phyloP scores from a whole-genome alignment of 2,797 vertebrate genomes.

The Nannoperca obscura region DNA sequence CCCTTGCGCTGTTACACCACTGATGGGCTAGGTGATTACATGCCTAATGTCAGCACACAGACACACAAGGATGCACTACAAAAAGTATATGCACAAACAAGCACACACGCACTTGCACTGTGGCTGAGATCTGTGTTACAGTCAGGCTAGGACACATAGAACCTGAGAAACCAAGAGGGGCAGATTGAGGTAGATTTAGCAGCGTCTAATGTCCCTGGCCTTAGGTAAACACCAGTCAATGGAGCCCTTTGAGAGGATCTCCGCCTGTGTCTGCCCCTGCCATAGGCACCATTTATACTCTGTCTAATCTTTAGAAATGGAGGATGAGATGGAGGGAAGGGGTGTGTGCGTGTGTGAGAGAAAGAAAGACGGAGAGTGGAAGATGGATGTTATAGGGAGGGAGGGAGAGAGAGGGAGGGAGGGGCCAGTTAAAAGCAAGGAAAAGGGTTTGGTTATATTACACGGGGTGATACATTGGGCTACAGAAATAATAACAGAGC shows the following conservation, averaged over 20 bases:
- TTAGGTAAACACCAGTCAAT: slow-evolving; percentile 80
- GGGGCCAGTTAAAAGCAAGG: slow-evolving; percentile 70
- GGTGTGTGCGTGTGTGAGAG: slow-evolving; percentile 33
- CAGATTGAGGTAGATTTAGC: slow-evolving; percentile 73
- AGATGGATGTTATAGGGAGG: slow-evolving; percentile 43
- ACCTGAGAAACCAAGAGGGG: slow-evolving; percentile 53
- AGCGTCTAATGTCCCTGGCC: slow-evolving; percentile 68
- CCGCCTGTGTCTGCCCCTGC: slow-evolving; percentile 60
- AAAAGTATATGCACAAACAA: slow-evolving; percentile 2
- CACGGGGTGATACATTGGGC: slow-evolving; percentile 75
- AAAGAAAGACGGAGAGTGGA: slow-evolving; percentile 23
- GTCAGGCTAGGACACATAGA: slow-evolving; percentile 41
- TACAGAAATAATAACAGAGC: slow-evolving; percentile 77
- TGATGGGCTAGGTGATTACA: slow-evolving; percentile 45
- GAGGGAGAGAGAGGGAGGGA: slow-evolving; percentile 33
- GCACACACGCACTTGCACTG: slow-evolving; percentile 3
- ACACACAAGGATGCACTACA: slow-evolving; percentile 4
- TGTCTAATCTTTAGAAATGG: slow-evolving; percentile 70
- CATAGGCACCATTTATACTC: slow-evolving; percentile 61
- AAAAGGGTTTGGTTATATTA: slow-evolving; percentile 85
- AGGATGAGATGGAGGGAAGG: slow-evolving; percentile 50
- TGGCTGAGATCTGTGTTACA: slow-evolving; percentile 45
- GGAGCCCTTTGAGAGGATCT: slow-evolving; percentile 75
- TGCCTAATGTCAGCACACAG: slow-evolving; percentile 40
- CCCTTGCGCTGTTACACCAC: slow-evolving; percentile 30